Conservation (phyloP, 2,797 vertebrate genomes). For the Anguilla marmorata region DNA sequence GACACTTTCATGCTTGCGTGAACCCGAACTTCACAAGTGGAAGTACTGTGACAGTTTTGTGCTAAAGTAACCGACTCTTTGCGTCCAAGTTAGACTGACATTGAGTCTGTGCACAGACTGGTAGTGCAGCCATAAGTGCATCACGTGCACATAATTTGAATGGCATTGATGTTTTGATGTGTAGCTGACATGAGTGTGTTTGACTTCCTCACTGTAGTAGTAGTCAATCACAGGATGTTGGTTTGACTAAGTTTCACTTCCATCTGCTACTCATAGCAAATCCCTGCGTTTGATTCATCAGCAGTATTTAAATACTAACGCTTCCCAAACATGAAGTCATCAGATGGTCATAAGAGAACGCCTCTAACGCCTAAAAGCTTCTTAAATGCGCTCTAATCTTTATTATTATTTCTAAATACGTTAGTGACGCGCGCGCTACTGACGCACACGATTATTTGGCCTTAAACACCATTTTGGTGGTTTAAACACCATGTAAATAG, state of each 20-base stretch:
- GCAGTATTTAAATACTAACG: constrained; percentile 86
- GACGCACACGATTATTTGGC: neutral
- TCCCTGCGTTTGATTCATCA: constrained; percentile 93
- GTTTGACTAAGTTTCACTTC: constrained; percentile 85
- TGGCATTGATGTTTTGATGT: constrained; percentile 10
- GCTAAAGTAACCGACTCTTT: neutral
- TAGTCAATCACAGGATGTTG: constrained; percentile 83
- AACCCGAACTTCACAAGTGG: neutral
- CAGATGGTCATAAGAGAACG: constrained; percentile 91
- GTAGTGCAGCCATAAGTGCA: neutral
- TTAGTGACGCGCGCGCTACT: constrained; percentile 89
- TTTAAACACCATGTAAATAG: neutral
- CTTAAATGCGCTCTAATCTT: constrained; percentile 87
- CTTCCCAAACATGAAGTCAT: constrained; percentile 90
- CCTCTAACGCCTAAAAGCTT: constrained; percentile 84
- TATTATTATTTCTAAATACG: constrained; percentile 46
- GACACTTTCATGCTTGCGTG: too few species aligned
- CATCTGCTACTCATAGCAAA: constrained; percentile 93
- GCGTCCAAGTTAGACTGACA: neutral
- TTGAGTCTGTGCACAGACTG: neutral
- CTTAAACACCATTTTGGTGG: neutral
- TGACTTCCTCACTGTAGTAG: constrained; percentile 87
- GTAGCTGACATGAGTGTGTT: constrained; percentile 31
- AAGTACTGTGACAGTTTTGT: neutral
- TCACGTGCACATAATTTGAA: neutral